Evolutionary conservation across 1,140 invertebrate genomes (phyloP), one percentile per base, ranked within the genome.

Genomic region (Heliothis subflexa): DNA sequence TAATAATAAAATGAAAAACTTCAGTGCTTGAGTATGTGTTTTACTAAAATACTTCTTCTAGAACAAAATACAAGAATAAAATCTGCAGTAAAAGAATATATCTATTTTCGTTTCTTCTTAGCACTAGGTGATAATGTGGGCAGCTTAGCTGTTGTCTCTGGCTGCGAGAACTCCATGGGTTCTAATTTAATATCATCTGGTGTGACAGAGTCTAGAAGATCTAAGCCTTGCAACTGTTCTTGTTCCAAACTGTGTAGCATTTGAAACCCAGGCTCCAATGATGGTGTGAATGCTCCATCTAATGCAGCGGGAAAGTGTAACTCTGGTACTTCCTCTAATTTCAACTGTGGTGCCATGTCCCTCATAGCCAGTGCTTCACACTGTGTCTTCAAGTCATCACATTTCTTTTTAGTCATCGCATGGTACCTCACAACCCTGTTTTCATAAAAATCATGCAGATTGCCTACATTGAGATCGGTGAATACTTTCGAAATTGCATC

Each of bases 171-270:
- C 16, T 94, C 93, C 81, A 93, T 88, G 3, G 88, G 71, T 57
- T 94, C 93, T 21, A 94, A 83, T 89, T 93, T 93, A 9, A 93
- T 91, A 68, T 93, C 91, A 82, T 93, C 92, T 59, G 89, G 83
- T 7, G 85, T 75, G 14, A 94, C 91, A 13, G 88, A 81, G 62
- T 95, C 93, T 25, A 95, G 81, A 0, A 93, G 84, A 40, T 94
- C 93, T 40, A 95, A 80, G 0, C 92, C 91, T 78, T 94, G 91
- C 11, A 95, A 80, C 64, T 95, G 93, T 78, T 94, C 93, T 82
- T 93, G 94, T 84, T 95, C 94, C 52, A 94, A 81, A 79, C 89
- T 95, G 16, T 95, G 91, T 11, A 95, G 82, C 94, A 95, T 95
- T 84, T 95, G 93, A 76, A 95, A 95, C 0, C 94, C 94, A 21